A percentile compares a stretch with the other conserved stretches of the same genome.
These are phyloP conservation scores for Lasaia peninsularis DNA, from an alignment of 1,140 invertebrate genomes.

Conservation along the genomic window DNA sequence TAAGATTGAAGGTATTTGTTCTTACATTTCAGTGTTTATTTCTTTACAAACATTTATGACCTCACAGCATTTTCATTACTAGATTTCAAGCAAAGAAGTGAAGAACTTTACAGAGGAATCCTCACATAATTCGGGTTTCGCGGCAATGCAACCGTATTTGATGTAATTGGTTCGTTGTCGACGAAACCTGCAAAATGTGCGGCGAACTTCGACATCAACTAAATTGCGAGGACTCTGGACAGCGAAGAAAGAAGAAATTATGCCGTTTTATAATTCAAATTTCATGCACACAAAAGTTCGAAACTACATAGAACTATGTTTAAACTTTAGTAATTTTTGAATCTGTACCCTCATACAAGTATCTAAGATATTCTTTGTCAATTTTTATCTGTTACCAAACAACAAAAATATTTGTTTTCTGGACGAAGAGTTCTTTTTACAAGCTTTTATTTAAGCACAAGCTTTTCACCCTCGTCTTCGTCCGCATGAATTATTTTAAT, in stretches of 20 bases:
- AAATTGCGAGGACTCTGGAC: background rate
- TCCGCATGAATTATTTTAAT: too few relatives aligned
- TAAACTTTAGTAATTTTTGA: background rate
- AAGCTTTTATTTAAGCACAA: too few relatives aligned
- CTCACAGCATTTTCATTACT: background rate
- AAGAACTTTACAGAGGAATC: constrained; percentile 41
- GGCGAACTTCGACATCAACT: constrained; percentile 39
- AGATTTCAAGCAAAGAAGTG: background rate
- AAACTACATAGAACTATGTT: background rate
- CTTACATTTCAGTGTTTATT: too few relatives aligned
- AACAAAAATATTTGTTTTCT: too few relatives aligned
- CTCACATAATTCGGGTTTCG: constrained; percentile 87
- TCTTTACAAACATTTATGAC: constrained; percentile 21
- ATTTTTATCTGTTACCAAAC: too few relatives aligned
- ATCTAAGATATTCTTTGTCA: background rate
- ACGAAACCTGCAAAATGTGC: constrained; percentile 93
- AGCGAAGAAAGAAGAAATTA: constrained; percentile 2
- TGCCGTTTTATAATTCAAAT: background rate
- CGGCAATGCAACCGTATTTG: constrained; percentile 83
- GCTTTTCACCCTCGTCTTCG: too few relatives aligned
- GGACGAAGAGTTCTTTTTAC: too few relatives aligned
- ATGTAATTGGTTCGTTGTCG: constrained; percentile 89
- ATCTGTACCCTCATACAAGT: background rate
- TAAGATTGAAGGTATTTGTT: too few relatives aligned
- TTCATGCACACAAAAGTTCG: background rate